Evolutionary conservation across 2,888 invertebrate genomes (phyloP), one percentile per base, ranked within the genome.

Genomic region (Epirrita christyi): DNA sequence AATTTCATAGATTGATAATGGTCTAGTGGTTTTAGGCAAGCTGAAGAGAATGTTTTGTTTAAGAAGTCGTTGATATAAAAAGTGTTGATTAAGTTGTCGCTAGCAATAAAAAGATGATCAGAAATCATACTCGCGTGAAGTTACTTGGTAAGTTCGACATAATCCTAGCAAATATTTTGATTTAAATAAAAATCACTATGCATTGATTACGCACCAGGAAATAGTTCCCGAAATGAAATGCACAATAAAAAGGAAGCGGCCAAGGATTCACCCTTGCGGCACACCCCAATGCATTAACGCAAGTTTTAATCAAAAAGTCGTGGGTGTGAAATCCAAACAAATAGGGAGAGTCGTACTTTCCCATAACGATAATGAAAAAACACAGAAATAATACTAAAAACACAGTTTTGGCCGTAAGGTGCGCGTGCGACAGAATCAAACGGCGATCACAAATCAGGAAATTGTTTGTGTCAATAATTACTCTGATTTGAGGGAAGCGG

Each of bases 281-380:
- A 85, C 86, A 79, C 88, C 89, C 88, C 71, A 75, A 66, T 42
- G 59, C 74, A 83, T 85, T 83, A 83, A 78, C 78, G 80, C 75
- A 71, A 77, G 83, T 86, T 88, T 88, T 88, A 90, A 91, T 90
- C 88, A 90, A 86, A 87, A 86, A 85, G 80, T 66, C 79, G 80
- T 81, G 89, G 89, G 89, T 91, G 91, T 89, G 91, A 90, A 90
- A 85, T 73, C 86, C 82, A 88, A 89, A 90, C 80, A 90, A 76
- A 77, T 75, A 78, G 87, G 90, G 88, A n/a, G 85, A 83, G 75
- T 67, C 68, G 72, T 71, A 68, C 53, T 86, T 91, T 91, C 91
- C 91, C 91, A 91, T 89, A 90, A 85, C 81, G 91, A 91, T 91
- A 91, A 88, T 89, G 85, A 83, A 84, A 80, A 73, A 83, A 80